Evolutionary conservation across 2,888 invertebrate species (phyloP), one percentile per base, ranked within the genome.

Genomic region (Chloroclystis v-ata): DNA sequence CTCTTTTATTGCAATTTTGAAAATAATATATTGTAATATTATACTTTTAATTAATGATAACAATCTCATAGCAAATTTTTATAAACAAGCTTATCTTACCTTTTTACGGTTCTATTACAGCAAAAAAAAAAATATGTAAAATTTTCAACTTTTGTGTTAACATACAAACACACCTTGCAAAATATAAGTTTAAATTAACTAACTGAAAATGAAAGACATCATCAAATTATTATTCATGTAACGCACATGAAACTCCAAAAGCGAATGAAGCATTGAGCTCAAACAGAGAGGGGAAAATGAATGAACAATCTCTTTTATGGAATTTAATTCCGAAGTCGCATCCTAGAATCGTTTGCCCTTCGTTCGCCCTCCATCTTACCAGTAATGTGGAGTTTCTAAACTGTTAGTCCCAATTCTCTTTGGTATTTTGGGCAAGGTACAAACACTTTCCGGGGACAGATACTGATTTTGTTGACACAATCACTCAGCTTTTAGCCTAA

Each of bases 331-430:
- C 40, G 59, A 56, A 56, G 52, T 59, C 54, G 43, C 61, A 58
- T 67, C 66, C 62, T 48, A 43, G 49, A 62, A 60, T 58, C 58
- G 58, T 65, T 66, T 60, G 49, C 62, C 53, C 56, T 59, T 57
- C 58, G 58, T 65, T 67, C 63, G 49, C 64, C 54, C 55, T 59
- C 60, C 62, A 59, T 65, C 69, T 65, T 64, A 55, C 55, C 53
- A 55, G 49, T 66, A 71, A 71, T 59, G 61, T 67, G 60, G 64
- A 60, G 60, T 63, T 61, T 56, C 60, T 63, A 64, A 69, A 60
- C 62, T 62, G 65, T 67, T 68, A 67, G 65, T 60, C 60, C 59
- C 63, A 60, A 71, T 66, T 65, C 63, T 58, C 62, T 52, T 61
- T 61, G 65, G 61, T 51, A 60, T 64, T 63, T 69, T 69, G 60